phyloP scores from a whole-genome alignment of 1,140 invertebrate genomes.

The Plodia interpunctella region DNA sequence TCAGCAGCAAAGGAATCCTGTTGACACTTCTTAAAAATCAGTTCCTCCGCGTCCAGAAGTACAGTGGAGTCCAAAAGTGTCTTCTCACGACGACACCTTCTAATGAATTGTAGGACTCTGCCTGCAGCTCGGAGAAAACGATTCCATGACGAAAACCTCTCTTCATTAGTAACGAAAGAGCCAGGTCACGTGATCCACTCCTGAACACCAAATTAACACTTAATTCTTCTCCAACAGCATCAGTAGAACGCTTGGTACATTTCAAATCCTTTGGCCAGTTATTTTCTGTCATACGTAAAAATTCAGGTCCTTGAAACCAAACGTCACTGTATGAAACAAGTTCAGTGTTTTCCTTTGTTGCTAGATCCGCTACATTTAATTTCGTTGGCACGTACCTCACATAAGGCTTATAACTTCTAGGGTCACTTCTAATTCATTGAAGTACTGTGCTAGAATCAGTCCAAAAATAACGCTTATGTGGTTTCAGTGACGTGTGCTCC shows the following conservation, averaged over 20 bases:
- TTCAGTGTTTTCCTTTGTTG: constrained; percentile 17
- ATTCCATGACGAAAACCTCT: too few species aligned
- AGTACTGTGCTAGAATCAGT: constrained; percentile 28
- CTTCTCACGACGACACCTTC: constrained; percentile 14
- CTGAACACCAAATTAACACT: constrained; percentile 10
- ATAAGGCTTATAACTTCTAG: constrained; percentile 37
- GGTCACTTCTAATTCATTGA: constrained; percentile 29
- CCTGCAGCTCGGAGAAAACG: too few species aligned
- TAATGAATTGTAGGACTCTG: constrained; percentile 21
- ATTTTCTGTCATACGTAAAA: constrained; percentile 16
- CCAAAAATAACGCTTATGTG: constrained; percentile 22
- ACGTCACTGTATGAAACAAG: not conserved
- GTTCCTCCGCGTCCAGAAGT: not conserved
- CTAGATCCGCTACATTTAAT: constrained; percentile 40
- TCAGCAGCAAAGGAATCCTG: not conserved
- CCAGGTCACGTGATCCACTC: not conserved
- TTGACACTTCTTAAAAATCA: constrained; percentile 19
- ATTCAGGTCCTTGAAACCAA: constrained; percentile 35
- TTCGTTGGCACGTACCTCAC: constrained; percentile 37
- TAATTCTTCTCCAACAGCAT: constrained; percentile 13
- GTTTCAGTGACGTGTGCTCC: constrained; percentile 29
- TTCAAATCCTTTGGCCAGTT: constrained; percentile 21
- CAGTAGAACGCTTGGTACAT: constrained; percentile 6
- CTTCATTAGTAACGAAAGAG: too few species aligned
- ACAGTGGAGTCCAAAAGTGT: constrained; percentile 10